Conservation (phyloP, 2,888 invertebrate genomes). For the Pyralis farinalis region DNA sequence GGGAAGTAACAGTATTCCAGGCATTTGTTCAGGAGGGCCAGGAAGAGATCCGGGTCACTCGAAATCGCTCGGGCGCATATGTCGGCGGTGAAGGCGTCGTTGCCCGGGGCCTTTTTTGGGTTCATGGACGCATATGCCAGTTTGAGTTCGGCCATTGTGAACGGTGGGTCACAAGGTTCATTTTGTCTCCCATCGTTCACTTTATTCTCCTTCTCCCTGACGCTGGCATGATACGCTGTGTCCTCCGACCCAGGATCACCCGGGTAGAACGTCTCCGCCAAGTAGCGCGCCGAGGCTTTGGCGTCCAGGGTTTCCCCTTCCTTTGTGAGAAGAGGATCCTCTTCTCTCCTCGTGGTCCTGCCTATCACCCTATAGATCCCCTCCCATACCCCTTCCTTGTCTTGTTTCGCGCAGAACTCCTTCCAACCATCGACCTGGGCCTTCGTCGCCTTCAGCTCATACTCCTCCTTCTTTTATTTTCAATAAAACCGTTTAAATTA, state of each 20-base stretch:
- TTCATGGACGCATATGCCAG: background rate
- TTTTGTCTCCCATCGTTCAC: background rate
- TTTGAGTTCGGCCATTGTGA: background rate
- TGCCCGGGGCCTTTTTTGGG: background rate
- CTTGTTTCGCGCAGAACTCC: too few species aligned
- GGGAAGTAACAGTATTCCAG: background rate
- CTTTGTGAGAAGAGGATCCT: too few species aligned
- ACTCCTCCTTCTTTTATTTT: too few species aligned
- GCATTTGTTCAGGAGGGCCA: background rate
- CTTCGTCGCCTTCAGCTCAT: too few species aligned
- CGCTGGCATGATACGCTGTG: background rate
- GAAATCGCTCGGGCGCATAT: background rate
- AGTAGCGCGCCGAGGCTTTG: background rate
- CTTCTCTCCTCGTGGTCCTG: too few species aligned
- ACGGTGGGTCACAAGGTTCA: background rate
- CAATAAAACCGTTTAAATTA: too few species aligned
- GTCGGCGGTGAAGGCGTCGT: slow-evolving; percentile 1
- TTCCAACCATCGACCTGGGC: too few species aligned
- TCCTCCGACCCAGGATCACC: background rate
- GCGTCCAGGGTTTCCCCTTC: too few species aligned
- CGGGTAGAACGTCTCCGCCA: background rate
- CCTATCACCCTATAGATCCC: too few species aligned
- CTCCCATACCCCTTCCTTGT: too few species aligned
- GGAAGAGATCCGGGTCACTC: background rate
- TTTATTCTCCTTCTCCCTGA: background rate